These are phyloP conservation scores for Anas bernieri DNA, from an alignment of 2,797 vertebrate genomes.

Conservation along the genomic window DNA sequence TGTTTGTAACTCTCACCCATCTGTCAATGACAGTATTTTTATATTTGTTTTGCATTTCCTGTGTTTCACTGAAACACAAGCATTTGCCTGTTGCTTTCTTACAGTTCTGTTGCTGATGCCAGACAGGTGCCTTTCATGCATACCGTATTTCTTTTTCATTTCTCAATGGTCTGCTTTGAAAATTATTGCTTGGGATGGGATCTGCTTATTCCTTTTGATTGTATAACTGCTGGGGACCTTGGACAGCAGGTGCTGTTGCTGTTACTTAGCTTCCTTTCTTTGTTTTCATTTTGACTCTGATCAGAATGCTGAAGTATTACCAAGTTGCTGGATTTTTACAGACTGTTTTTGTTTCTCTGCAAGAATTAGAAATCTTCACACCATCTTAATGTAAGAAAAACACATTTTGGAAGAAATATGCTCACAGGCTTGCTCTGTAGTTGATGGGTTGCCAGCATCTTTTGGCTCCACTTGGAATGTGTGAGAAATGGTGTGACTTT, in stretches of 20 bases:
- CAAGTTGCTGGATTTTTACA: not conserved
- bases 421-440: not conserved
- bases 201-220: not conserved
- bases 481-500: not conserved
- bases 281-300: not conserved
- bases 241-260: not conserved
- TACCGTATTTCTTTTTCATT: not conserved
- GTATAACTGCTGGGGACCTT: not conserved
- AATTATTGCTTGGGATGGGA: not conserved
- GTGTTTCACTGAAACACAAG: not conserved
- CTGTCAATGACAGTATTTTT: not conserved
- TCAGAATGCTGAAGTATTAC: not conserved
- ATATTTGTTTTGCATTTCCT: not conserved
- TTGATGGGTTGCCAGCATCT: constrained; percentile 28
- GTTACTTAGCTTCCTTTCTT: not conserved
- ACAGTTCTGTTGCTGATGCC: not conserved
- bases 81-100: not conserved
- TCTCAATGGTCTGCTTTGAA: not conserved
- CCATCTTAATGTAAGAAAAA: not conserved
- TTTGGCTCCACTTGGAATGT: constrained; percentile 2
- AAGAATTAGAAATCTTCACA: constrained; percentile 32
- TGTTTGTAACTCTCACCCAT: not conserved
- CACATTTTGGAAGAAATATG: not conserved
- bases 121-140: not conserved
- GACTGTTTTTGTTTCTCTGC: not conserved